These are phyloP conservation scores for Tetramorium parvispinum DNA, from an alignment of 1,140 invertebrate genomes.

Conservation along the genomic window DNA sequence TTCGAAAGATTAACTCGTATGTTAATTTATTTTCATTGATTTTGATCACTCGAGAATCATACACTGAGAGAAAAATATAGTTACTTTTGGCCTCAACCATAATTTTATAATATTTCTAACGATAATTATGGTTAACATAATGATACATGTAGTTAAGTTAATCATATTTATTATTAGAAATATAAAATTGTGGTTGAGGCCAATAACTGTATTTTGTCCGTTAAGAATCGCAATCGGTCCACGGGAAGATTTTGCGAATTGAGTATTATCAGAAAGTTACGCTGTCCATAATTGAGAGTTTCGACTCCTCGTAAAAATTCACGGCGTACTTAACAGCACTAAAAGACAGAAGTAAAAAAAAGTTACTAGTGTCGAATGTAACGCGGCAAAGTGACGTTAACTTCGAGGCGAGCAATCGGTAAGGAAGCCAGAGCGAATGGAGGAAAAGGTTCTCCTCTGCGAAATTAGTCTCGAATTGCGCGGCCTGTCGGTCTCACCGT, in stretches of 20 bases:
- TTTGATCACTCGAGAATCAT: neutral
- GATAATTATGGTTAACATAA: too few relatives aligned
- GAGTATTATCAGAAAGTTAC: neutral
- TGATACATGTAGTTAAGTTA: too few relatives aligned
- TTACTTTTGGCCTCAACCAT: too few relatives aligned
- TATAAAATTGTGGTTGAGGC: too few relatives aligned
- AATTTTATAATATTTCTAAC: too few relatives aligned
- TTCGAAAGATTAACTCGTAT: neutral
- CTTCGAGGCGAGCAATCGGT: slow-evolving; percentile 43
- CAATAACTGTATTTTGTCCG: too few relatives aligned
- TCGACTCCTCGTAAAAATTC: slow-evolving; percentile 79
- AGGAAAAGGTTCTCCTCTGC: neutral
- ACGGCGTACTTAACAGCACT: slow-evolving; percentile 67
- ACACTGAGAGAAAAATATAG: too few relatives aligned
- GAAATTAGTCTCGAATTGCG: slow-evolving; percentile 69
- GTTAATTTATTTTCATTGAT: neutral
- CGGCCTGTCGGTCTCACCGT: slow-evolving; percentile 71
- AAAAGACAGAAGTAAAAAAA: neutral
- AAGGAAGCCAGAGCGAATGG: slow-evolving; percentile 33
- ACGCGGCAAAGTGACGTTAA: neutral
- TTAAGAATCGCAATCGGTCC: neutral
- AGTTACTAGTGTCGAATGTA: neutral
- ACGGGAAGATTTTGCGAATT: neutral
- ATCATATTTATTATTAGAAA: too few relatives aligned
- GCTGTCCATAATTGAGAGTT: neutral